Evolutionary conservation across 2,113 vertebrate genomes (phyloP).

Genomic region (Piaya cayana): DNA sequence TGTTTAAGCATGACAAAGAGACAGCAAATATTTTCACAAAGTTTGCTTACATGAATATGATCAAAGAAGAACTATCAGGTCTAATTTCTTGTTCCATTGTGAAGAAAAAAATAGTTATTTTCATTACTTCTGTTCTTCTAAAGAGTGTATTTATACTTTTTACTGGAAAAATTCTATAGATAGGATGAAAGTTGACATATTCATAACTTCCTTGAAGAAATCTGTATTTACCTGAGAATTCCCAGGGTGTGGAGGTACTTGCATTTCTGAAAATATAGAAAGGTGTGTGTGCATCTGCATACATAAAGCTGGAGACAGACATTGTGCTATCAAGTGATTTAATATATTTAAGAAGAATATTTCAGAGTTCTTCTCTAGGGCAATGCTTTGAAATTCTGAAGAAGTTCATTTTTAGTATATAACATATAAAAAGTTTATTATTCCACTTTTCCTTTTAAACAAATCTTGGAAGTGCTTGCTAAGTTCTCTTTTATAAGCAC

Average conservation of each 20-base stretch:
- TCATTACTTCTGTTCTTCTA: background rate
- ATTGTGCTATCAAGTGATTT: background rate
- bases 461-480: background rate
- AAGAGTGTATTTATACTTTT: background rate
- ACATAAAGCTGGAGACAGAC: background rate
- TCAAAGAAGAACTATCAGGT: background rate
- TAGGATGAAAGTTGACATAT: background rate
- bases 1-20: background rate
- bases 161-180: background rate
- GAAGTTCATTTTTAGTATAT: background rate
- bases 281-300: rapidly evolving
- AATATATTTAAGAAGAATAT: background rate
- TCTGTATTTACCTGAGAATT: background rate
- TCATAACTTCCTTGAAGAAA: background rate
- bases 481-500: background rate
- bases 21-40: background rate
- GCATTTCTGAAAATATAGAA: background rate
- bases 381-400: background rate
- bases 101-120: background rate
- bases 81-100: background rate
- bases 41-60: background rate
- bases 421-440: background rate
- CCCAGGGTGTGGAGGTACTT: background rate
- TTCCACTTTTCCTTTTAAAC: background rate
- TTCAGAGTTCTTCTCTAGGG: background rate